Percentiles rank a stretch among this genome's conserved stretches.
phyloP scores from a whole-genome alignment of 2,888 invertebrate genomes.

The Diploptera punctata region DNA sequence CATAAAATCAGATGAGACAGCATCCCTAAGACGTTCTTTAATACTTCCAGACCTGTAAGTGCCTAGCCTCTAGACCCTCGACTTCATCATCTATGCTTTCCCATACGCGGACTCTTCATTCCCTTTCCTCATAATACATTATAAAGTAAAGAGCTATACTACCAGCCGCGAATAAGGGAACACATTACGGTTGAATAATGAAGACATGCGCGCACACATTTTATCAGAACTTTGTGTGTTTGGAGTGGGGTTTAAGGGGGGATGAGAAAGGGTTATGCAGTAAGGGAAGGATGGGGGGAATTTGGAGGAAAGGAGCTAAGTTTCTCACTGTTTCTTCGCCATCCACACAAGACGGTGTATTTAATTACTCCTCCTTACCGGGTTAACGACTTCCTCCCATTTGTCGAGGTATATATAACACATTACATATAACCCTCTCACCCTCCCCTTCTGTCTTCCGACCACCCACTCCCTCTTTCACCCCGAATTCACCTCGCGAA shows the following conservation, averaged over 20 bases:
- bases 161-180: conserved; percentile 25
- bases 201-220: conserved; percentile 31
- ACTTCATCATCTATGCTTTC: no score
- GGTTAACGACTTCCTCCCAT: conserved; percentile 39
- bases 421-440: not conserved
- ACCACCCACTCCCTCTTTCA: not conserved
- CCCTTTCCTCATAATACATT: no score
- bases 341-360: conserved; percentile 27
- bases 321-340: conserved; percentile 20
- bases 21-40: no score
- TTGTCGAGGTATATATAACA: conserved; percentile 34
- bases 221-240: conserved; percentile 24
- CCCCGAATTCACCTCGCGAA: not conserved
- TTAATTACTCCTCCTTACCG: conserved; percentile 34
- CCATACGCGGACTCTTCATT: no score
- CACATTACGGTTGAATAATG: conserved; percentile 38
- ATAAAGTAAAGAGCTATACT: conserved; percentile 18
- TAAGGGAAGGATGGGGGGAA: not conserved
- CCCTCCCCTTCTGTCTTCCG: conserved; percentile 7
- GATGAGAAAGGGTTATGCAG: conserved; percentile 8
- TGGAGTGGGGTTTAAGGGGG: not conserved
- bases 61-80: no score
- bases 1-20: no score
- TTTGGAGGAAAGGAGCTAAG: conserved; percentile 20
- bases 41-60: no score